Base-by-base conservation (phyloP, 1,140 invertebrate genomes). In the Homalodisca vitripennis region DNA sequence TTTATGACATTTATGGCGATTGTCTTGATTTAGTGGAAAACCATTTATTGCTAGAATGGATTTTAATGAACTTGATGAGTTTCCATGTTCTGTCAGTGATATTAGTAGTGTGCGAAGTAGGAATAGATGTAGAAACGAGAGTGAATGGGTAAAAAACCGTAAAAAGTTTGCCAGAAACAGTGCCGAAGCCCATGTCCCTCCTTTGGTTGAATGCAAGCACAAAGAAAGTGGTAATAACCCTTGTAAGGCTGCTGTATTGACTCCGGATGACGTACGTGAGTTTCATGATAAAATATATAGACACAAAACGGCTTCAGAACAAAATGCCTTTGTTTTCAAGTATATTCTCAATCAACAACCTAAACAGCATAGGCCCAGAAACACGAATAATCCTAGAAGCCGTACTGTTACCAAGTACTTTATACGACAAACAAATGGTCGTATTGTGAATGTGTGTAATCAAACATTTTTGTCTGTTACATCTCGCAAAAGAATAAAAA, bases 201-300 rank as follows among this genome's bases (percentile, higher is more conserved):
- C 65, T 67, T 30, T 10, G n/a, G 41, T 67, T n/a, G 65, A 31
- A 48, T 67, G 65, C 65, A 67, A 67, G 20, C 65, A 67, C 48
- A n/a, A n/a, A 24, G 20, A 67, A 22, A 62, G 20, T 10, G 29
- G 29, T 22, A n/a, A n/a, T n/a, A n/a, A n/a, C n/a, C 20, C 24
- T 24, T 48, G 34, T 30, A 67, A 66, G 22, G 65, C 41, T 12
- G 1, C n/a, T 1, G 20, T n/a, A 14, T 29, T 67, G 13, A 41
- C 31, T n/a, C 31, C n/a, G 24, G 65, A 67, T 20, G 65, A 67
- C n/a, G 41, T 67, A 47, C 22, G 41, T 67, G 41, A 67, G 20
- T 67, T 67, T 51, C 48, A 67, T 26, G 48, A 67, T 41, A 67
- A 47, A 29, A 67, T 67, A 12, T 67, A 67, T 22, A 48, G 24